These are phyloP conservation scores for Plusia festucae DNA, from an alignment of 2,888 invertebrate species.

Conservation along the genomic window DNA sequence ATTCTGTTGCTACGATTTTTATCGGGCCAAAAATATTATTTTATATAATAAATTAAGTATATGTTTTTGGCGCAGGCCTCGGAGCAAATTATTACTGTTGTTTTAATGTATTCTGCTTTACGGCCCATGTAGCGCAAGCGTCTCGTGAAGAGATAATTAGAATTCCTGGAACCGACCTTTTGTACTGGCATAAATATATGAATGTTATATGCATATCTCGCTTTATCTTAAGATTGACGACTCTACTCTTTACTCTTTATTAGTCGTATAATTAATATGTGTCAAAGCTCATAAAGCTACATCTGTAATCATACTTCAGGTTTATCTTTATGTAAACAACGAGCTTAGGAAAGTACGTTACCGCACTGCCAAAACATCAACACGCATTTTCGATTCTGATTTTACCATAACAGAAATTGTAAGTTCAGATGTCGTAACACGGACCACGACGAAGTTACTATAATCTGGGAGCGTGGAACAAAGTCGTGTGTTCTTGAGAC, in stretches of 20 bases:
- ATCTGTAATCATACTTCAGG: neutral
- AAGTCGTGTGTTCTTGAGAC: constrained; percentile 51
- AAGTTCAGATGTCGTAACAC: constrained; percentile 40
- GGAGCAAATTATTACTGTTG: constrained; percentile 51
- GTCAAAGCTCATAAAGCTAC: constrained; percentile 12
- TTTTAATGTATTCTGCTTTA: constrained; percentile 66
- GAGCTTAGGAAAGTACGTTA: neutral
- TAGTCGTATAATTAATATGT: constrained; percentile 23
- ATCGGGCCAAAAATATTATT: constrained; percentile 25
- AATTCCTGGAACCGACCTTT: constrained; percentile 54
- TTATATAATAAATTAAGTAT: constrained; percentile 25
- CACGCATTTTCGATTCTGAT: constrained; percentile 1
- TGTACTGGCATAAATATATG: constrained; percentile 50
- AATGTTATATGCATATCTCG: constrained; percentile 41
- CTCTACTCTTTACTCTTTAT: constrained; percentile 30
- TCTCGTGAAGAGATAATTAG: constrained; percentile 71
- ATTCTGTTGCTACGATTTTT: constrained; percentile 21
- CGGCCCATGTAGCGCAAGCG: constrained; percentile 69
- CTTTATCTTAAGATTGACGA: constrained; percentile 36
- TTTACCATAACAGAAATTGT: constrained; percentile 13
- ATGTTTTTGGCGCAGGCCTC: constrained; percentile 53
- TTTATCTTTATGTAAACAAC: neutral
- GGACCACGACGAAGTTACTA: constrained; percentile 34
- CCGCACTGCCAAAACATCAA: constrained; percentile 5
- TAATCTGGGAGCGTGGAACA: constrained; percentile 48